A percentile compares a stretch with the other conserved stretches of the same genome.
phyloP scores from a whole-genome alignment of 2,888 invertebrate species.

The Pristionchus japonicus region DNA sequence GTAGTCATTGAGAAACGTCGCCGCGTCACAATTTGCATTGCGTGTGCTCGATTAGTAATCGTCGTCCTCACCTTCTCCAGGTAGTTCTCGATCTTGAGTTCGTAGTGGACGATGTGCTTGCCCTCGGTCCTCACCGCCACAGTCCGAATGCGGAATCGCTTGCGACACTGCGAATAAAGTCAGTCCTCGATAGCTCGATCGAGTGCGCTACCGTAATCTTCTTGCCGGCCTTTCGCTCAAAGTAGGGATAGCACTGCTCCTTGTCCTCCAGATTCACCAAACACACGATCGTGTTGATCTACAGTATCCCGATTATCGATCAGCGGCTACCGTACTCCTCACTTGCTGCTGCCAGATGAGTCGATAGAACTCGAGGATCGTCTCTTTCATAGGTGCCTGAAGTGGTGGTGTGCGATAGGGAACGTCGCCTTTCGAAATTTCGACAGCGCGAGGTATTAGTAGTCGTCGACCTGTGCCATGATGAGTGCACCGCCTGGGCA shows the following conservation, averaged over 20 bases:
- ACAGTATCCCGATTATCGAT: neutral
- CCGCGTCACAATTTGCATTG: neutral
- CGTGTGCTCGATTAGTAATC: neutral
- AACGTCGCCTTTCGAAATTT: conserved; percentile 3
- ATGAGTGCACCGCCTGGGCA: conserved; percentile 10
- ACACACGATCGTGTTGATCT: conserved; percentile 40
- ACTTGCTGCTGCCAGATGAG: conserved; percentile 38
- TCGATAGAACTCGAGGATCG: conserved; percentile 42
- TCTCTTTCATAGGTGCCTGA: conserved; percentile 35
- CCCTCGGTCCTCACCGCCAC: conserved; percentile 19
- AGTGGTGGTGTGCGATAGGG: neutral
- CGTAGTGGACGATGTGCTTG: conserved; percentile 27
- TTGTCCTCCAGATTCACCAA: conserved; percentile 1
- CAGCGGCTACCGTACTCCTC: neutral
- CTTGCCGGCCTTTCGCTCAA: conserved; percentile 40
- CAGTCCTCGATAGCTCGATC: neutral
- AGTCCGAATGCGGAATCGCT: conserved; percentile 10
- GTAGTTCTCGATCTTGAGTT: conserved; percentile 44
- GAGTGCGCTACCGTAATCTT: conserved; percentile 22
- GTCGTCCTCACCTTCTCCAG: conserved; percentile 33
- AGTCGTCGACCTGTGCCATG: conserved; percentile 35
- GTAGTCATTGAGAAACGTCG: neutral
- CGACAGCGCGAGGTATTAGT: neutral
- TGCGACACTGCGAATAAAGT: neutral
- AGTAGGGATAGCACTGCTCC: conserved; percentile 36